Conservation (phyloP, 1,140 invertebrate species). For the Bathynomus jamesi region DNA sequence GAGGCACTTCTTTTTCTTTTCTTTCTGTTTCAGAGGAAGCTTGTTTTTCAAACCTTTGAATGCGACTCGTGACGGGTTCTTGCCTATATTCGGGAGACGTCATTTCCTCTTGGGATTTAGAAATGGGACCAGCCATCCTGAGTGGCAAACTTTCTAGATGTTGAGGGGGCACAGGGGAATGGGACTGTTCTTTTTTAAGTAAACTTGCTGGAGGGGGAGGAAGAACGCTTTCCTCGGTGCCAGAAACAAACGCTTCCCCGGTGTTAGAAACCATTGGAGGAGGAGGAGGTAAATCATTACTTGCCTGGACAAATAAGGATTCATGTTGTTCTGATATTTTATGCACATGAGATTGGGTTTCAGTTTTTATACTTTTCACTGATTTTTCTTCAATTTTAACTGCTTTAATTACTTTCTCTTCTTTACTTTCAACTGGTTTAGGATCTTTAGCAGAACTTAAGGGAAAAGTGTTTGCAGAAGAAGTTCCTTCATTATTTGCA, state of each 20-base stretch:
- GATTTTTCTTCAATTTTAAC: not conserved
- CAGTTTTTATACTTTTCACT: not conserved
- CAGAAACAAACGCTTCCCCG: not conserved
- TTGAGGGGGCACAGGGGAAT: not conserved
- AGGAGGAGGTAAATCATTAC: constrained; percentile 16
- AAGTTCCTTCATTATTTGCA: too few relatives aligned
- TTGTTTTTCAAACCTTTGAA: constrained; percentile 30
- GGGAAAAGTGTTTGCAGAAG: too few relatives aligned
- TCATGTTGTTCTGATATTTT: too few relatives aligned
- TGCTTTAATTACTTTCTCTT: not conserved
- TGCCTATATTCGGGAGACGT: constrained; percentile 24
- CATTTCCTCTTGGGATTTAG: not conserved
- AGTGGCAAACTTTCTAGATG: not conserved
- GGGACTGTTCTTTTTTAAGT: constrained; percentile 4
- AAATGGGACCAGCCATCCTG: not conserved
- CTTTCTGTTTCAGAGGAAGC: constrained; percentile 19
- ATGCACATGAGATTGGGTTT: too few relatives aligned
- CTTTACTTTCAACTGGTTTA: not conserved
- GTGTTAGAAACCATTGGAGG: not conserved
- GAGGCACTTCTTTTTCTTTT: not conserved
- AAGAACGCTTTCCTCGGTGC: not conserved
- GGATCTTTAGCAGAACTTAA: too few relatives aligned
- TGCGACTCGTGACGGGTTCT: constrained; percentile 23
- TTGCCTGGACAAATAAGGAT: too few relatives aligned
- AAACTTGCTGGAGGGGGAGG: constrained; percentile 22